Evolutionary conservation across 2,113 vertebrate species (phyloP), one percentile per base, ranked within the genome.

Genomic region (Sisor rabdophorus): DNA sequence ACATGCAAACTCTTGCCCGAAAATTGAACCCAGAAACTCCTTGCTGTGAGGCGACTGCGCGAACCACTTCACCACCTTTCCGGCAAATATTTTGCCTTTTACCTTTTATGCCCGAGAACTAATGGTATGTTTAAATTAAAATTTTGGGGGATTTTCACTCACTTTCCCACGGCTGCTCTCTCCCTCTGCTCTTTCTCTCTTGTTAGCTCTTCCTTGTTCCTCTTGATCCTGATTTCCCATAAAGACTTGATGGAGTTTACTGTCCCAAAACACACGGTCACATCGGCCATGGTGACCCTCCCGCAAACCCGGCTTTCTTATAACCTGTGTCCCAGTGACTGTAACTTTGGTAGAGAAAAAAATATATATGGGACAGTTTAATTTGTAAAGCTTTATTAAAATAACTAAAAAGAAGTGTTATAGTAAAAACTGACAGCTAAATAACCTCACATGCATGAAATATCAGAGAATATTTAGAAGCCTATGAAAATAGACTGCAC

Each of bases 181-280:
- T 90, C 84, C 48, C 85, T 85, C 36, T 87, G 87, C 40, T 92
- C 88, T 24, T 87, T 89, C 68, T 93, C 87, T 67, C 78, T 92
- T 81, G 89, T 90, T 75, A 93, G 75, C 48, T 94, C 92, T 78
- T 95, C 90, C 65, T 82, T 92, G 82, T 88, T 87, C 71, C 87
- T 94, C 84, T 89, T 87, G 86, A 98, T 98, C 86, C 93, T 92
- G 24, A 87, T 92, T 88, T 98, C 96, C 96, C 95, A 98, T 52
- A 97, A 89, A 55, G 92, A 85, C 82, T 94, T 98, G 69, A 95
- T 91, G 76, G 94, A 91, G 85, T 82, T 86, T 78, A 98, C 93
- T 0, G 93, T 90, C 65, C 93, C 90, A 19, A 85, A n/a, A 3
- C 90, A 91, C 61, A 87, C 84, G 2, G 79, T 85, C 71, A 91